Evolutionary conservation across 2,113 vertebrate species (phyloP), one percentile per base, ranked within the genome.

Genomic region (Mesoclemmys tuberculata): DNA sequence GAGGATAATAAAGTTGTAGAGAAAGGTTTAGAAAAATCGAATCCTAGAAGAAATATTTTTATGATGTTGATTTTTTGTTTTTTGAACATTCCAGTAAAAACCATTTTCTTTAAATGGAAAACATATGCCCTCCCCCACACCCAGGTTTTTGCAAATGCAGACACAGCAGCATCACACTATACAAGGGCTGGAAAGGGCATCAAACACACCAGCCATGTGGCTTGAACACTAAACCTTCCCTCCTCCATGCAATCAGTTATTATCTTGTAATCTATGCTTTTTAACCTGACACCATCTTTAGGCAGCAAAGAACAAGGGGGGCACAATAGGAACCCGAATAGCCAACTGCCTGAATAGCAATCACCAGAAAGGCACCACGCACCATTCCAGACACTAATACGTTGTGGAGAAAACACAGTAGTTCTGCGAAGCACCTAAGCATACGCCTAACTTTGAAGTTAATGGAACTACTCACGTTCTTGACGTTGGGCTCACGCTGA

Each of bases 201-300:
- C 21, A 56, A 56, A 56, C 55, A 56, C 10, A 56, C 55, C 96
- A 93, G 93, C 90, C 88, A 44, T 90, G 75, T 93, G 96, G 96
- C 92, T 93, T 56, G 55, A 82, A 51, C 58, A 94, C 91, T 93
- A 97, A 92, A 31, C 68, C 85, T 91, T n/a, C n/a, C 90, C 90
- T 93, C 81, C 71, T 82, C 55, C 82, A 35, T 79, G 41, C 68
- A 94, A 81, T 52, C 81, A 64, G 90, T 94, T 97, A 80, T 95
- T 94, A 94, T 81, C 85, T 85, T 93, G 86, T 55, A 91, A 7
- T 85, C 85, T 93, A 29, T 90, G 82, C 21, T 44, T 83, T 94
- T 86, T 74, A 75, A 92, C 90, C 48, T 5, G 16, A 83, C 2
- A 1, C 80, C 88, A 82, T 31, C 84, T 95, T 82, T 89, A 79